Base-by-base conservation (phyloP, 2,888 invertebrate species). In the Drosophila kanekoi region DNA sequence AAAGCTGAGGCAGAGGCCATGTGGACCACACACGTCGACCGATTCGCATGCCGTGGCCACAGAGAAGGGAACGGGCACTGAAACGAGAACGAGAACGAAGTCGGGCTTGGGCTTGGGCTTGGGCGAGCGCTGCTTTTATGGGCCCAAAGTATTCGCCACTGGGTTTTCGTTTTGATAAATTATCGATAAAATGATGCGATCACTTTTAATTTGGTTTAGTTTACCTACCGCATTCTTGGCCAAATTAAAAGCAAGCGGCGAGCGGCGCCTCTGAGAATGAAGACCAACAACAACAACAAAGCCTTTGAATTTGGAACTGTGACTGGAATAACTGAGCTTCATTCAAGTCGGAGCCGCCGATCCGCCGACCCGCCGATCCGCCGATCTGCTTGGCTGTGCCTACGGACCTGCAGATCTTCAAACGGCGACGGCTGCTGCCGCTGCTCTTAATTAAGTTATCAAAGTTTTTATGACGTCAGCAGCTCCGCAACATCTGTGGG, bases 191-290 rank as follows among this genome's bases (percentile, higher is more conserved):
- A 84, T 75, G 85, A 82, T 87, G 85, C 87, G 86, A 89, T 89
- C 89, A 77, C 80, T 84, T 86, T 84, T 87, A 89, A 87, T 87
- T 87, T 81, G 80, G 85, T 74, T 84, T 85, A 86, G 69, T 78
- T 86, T 87, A 89, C 90, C 86, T 84, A 89, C 90, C 87, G 87
- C 90, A 87, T 82, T 85, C 86, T 79, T 81, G 71, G 77, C 81
- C 72, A 82, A 81, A 82, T 71, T 71, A 69, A 72, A 67, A 71
- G 64, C 74, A 18, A 18, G 16, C 44, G 20, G 16, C 38, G 11
- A 6, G n/a, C 38, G 38, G 35, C 35, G 35, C 35, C 35, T 35
- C 35, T n/a, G 38, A 14, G 38, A 14, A 38, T 14, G 38, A 9
- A 14, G 14, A 14, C 9, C 38, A 38, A 38, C 38, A 38, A 38